phyloP scores from a whole-genome alignment of 2,888 invertebrate genomes.

The Leptinotarsa juncta region DNA sequence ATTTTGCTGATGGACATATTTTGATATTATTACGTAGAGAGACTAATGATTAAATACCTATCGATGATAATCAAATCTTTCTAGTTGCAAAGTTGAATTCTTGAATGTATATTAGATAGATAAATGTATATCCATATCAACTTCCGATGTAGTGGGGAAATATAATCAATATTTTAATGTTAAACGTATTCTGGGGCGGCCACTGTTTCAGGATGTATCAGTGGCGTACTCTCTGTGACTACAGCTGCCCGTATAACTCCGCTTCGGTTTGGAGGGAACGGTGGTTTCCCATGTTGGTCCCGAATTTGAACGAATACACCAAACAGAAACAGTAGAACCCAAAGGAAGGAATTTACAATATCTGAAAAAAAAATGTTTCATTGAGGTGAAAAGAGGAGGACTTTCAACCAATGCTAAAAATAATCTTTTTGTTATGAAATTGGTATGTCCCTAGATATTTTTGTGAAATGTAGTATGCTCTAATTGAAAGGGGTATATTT shows the following conservation, averaged over 20 bases:
- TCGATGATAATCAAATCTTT: no score
- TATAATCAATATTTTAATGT: not conserved
- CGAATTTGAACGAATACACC: slow-evolving; percentile 71
- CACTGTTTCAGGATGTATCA: slow-evolving; percentile 31
- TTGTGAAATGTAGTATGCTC: no score
- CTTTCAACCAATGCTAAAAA: no score
- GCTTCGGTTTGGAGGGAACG: slow-evolving; percentile 71
- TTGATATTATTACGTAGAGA: not conserved
- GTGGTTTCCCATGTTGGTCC: slow-evolving; percentile 70
- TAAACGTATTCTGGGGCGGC: slow-evolving; percentile 31
- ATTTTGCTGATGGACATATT: not conserved
- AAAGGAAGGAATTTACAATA: slow-evolving; percentile 68
- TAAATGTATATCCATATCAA: not conserved
- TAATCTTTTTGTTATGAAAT: no score
- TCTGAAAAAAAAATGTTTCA: slow-evolving; percentile 68
- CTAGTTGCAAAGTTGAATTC: no score
- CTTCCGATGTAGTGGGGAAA: not conserved
- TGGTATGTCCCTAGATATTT: no score
- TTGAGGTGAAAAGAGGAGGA: no score
- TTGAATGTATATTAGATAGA: no score
- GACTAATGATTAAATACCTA: not conserved
- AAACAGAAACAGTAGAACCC: slow-evolving; percentile 68
- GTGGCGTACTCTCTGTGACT: slow-evolving; percentile 42
- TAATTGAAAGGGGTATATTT: no score
- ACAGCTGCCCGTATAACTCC: slow-evolving; percentile 11